Evolutionary conservation across 2,113 vertebrate genomes (phyloP).

Genomic region (Pavo muticus): DNA sequence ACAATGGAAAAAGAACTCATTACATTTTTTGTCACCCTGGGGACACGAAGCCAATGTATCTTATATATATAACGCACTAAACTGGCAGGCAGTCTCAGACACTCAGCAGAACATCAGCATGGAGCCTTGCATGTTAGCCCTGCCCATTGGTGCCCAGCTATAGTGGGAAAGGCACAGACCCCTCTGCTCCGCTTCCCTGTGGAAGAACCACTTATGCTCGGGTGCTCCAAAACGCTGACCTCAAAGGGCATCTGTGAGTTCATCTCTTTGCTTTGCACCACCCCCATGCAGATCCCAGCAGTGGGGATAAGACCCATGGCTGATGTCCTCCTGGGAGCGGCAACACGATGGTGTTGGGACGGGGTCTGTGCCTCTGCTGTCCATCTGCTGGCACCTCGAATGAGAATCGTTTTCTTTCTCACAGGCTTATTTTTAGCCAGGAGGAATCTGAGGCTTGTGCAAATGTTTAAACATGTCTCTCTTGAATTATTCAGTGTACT

Average conservation of each 20-base stretch:
- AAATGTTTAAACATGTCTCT: constrained; percentile 45
- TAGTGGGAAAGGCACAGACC: background rate
- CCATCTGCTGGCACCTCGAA: accelerated
- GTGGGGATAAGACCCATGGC: accelerated
- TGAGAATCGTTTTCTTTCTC: background rate
- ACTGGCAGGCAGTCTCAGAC: background rate
- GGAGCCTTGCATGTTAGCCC: background rate
- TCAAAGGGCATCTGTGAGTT: background rate
- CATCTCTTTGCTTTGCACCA: background rate
- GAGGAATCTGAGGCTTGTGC: constrained; percentile 38
- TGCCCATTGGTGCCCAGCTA: background rate
- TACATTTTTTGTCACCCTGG: background rate
- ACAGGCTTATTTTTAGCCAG: background rate
- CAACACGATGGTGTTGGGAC: background rate
- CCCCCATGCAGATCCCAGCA: background rate
- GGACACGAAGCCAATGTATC: background rate
- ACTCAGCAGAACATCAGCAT: accelerated
- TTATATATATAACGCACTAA: background rate
- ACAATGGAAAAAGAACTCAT: accelerated
- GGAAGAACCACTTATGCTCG: background rate
- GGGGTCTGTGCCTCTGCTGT: background rate
- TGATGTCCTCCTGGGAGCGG: too few species aligned
- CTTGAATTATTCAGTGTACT: constrained; percentile 46
- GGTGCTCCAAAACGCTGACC: background rate
- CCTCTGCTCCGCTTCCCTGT: background rate